Base-by-base conservation (phyloP, 2,888 invertebrate genomes). In the Zaprionus bogoriensis region DNA sequence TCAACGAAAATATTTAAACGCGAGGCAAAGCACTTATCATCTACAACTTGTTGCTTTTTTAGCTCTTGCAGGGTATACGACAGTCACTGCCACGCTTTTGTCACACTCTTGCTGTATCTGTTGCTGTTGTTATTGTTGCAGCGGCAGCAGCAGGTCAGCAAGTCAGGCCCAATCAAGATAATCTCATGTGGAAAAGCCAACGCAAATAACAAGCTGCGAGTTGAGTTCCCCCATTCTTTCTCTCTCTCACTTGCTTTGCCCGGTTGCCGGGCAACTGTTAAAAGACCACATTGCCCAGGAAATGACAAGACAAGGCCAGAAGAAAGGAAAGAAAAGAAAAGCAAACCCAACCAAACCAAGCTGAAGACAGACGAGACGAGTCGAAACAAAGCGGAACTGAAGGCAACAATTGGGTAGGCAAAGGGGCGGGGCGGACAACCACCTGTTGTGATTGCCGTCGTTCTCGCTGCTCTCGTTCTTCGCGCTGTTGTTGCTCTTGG, bases 151-250 rank as follows among this genome's bases (percentile, higher is more conserved):
- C 44, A 44, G 48, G 44, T 53, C 58, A 36, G 32, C 32, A 64
- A 59, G 32, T 55, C 54, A 32, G 47, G 57, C 41, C 54, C 62
- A 67, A 74, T 77, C 77, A 77, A 73, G 73, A 74, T 74, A 74
- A 72, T 46, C 73, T 36, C 46, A 41, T 63, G 53, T 63, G 73
- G 50, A 55, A 61, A 65, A 59, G 44, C 42, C 57, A 54, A 41
- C 12, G 45, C 36, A 74, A 70, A 59, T 50, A 70, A 46, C 48
- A 41, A 52, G 50, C 42, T 23, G 42, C 44, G 30, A 30, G 38
- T 23, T 30, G 12, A 25, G 14, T 28, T n/a, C n/a, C n/a, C 44
- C 36, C 17, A 17, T 14, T 30, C 12, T 6, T 2, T 3, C 17
- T 17, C 17, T 19, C 14, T 6, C 9, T n/a, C n/a, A n/a, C n/a